Evolutionary conservation across 2,113 vertebrate genomes (phyloP), one percentile per base, ranked within the genome.

Genomic region (Dromas ardeola): DNA sequence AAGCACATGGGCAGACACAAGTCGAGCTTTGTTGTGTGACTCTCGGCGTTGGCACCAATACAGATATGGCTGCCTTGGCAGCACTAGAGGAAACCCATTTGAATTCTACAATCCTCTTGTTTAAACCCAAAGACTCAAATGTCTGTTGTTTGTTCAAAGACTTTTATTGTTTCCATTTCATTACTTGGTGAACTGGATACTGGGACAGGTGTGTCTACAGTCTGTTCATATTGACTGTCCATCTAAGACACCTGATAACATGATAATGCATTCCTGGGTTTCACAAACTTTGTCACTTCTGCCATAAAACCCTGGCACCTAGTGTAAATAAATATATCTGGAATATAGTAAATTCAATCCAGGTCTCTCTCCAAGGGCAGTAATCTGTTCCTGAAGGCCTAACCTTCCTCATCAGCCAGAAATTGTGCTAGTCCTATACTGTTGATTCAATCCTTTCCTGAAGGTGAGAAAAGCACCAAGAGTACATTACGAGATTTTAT

Each of bases 251-350:
- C 81, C 73, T 95, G 95, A 95, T 95, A 95, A 95, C 93, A 97
- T 15, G 95, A 95, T 95, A 97, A 93, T 36, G 73, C 91, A 77
- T 96, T 96, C 95, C 94, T 89, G 66, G 81, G 65, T 95, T 94
- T 96, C 97, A 95, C 93, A 96, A 96, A 96, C 97, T 96, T 95
- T 95, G 83, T 95, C 95, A 95, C 95, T 97, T 97, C 88, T 94
- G 73, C 94, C 95, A 96, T 94, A 95, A 91, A 77, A 18, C 61
- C 73, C 81, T 69, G 65, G 83, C 81, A 91, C 65, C 83, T 55
- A 29, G 34, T 79, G 95, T 87, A 95, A 97, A 95, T 89, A 97
- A 95, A 81, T 93, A 52, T 83, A 93, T 29, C 81, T 91, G 61
- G 61, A 50, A 89, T 95, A 94, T 42, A 94, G 61, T 53, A 58